A percentile compares a stretch with the other conserved stretches of the same genome.
Conservation (phyloP, 2,888 invertebrate species). For the Pharmacophagus antenor region DNA sequence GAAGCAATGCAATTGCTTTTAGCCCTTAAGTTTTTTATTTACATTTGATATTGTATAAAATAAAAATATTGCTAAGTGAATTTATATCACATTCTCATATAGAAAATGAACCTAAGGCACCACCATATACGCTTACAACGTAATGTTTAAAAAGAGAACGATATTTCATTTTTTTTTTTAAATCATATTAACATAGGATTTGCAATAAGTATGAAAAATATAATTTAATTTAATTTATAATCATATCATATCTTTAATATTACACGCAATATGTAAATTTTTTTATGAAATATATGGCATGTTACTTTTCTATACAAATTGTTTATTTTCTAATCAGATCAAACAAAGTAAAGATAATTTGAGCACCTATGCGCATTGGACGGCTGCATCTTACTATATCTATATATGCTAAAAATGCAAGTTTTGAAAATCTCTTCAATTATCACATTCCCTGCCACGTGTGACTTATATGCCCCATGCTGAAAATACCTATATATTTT, state of each 20-base stretch:
- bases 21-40: conserved; percentile 34
- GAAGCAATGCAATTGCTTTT: conserved; percentile 69
- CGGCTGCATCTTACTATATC: no score
- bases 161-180: conserved; percentile 60
- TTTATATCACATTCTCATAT: conserved; percentile 14
- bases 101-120: conserved; percentile 21
- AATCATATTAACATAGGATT: conserved; percentile 37
- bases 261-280: conserved; percentile 65
- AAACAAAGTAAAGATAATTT: background rate
- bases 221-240: conserved; percentile 41
- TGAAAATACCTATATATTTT: no score
- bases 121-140: conserved; percentile 40
- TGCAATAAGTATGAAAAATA: conserved; percentile 14
- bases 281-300: conserved; percentile 78
- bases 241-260: conserved; percentile 54
- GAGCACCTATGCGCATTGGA: background rate
- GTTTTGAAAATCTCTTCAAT: conserved; percentile 1
- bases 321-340: conserved; percentile 41
- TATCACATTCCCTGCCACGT: no score
- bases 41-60: conserved; percentile 38
- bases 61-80: conserved; percentile 16
- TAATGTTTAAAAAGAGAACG: conserved; percentile 48
- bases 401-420: conserved; percentile 14
- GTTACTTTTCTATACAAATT: conserved; percentile 69
- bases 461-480: no score